Conservation (phyloP, 2,797 vertebrate species). For the Enteromius fasciolatus region DNA sequence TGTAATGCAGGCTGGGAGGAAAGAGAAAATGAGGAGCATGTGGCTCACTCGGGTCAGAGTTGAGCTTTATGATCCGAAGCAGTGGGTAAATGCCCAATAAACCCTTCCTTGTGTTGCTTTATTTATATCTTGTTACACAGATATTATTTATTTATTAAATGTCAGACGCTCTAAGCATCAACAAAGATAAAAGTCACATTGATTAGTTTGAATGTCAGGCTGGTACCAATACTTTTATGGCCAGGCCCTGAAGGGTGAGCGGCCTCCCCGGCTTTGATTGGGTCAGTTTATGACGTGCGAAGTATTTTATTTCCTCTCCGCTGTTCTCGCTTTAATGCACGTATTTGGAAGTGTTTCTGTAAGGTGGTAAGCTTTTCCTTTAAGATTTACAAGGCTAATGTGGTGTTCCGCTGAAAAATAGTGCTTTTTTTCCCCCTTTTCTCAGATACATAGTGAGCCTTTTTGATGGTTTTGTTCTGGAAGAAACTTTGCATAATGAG, state of each 20-base stretch:
- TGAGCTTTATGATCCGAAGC: slow-evolving; percentile 84
- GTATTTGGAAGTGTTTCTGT: slow-evolving; percentile 48
- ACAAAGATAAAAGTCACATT: slow-evolving; percentile 67
- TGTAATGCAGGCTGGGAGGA: slow-evolving; percentile 75
- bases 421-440: background rate
- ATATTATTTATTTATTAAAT: slow-evolving; percentile 58
- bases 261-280: slow-evolving; percentile 40
- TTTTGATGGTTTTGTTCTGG: slow-evolving; percentile 42
- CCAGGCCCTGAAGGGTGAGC: slow-evolving; percentile 8
- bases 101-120: slow-evolving; percentile 55
- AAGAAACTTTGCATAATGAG: slow-evolving; percentile 44
- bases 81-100: slow-evolving; percentile 82
- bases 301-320: slow-evolving; percentile 42
- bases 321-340: slow-evolving; percentile 37
- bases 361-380: slow-evolving; percentile 50
- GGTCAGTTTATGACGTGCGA: slow-evolving; percentile 50
- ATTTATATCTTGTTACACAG: slow-evolving; percentile 39
- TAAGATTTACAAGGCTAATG: slow-evolving; percentile 7
- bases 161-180: slow-evolving; percentile 58
- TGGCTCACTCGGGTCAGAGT: slow-evolving; percentile 81
- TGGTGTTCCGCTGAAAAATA: background rate
- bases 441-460: background rate
- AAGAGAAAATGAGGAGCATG: slow-evolving; percentile 87
- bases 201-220: slow-evolving; percentile 69
- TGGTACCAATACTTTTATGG: slow-evolving; percentile 63